Conservation (phyloP, 2,113 vertebrate genomes). For the Bujurquina vittata region DNA sequence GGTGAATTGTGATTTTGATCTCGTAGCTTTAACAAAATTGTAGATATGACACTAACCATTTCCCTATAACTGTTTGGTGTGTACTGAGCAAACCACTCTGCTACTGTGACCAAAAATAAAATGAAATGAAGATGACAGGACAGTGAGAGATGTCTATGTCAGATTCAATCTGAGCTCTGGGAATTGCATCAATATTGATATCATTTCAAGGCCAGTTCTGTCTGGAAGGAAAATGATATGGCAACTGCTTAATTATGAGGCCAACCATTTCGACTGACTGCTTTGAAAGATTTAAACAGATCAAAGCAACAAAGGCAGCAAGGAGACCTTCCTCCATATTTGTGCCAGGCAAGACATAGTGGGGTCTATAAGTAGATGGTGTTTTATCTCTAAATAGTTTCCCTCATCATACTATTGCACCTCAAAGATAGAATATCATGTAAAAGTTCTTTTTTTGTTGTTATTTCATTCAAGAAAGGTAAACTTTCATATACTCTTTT, state of each 20-base stretch:
- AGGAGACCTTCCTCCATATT: neutral
- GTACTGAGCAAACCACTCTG: neutral
- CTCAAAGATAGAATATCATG: too few species aligned
- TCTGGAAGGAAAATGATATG: neutral
- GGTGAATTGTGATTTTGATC: neutral
- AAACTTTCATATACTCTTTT: neutral
- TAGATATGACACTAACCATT: neutral
- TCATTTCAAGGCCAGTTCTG: neutral
- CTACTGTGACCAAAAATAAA: neutral
- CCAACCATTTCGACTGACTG: neutral
- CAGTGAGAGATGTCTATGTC: neutral
- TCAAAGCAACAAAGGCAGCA: neutral
- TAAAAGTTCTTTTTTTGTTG: too few species aligned
- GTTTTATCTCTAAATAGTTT: neutral
- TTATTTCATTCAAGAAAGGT: too few species aligned
- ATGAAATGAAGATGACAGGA: neutral
- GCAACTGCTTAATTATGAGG: neutral
- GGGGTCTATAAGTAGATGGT: neutral
- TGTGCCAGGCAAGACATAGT: neutral
- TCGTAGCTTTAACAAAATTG: conserved; percentile 15
- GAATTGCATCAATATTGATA: neutral
- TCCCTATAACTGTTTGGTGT: neutral
- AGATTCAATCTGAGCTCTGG: neutral
- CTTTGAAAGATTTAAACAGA: neutral
- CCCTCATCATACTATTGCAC: neutral